These are phyloP conservation scores for Hippopotamus amphibius DNA, from an alignment of 2,113 vertebrate genomes.

Conservation along the genomic window DNA sequence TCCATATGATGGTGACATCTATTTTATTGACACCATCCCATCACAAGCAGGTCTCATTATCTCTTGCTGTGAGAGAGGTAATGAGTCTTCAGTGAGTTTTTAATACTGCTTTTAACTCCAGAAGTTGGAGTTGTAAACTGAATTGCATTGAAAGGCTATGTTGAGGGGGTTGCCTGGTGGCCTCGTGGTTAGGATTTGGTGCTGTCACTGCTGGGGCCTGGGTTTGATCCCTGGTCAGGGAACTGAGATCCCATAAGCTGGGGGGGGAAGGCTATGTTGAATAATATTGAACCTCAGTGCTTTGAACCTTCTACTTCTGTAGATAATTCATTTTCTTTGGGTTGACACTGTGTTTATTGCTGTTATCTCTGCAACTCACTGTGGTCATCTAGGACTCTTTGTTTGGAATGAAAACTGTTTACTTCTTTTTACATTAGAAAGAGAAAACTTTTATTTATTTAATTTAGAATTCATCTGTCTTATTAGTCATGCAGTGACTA, in stretches of 20 bases:
- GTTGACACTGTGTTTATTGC: slow-evolving; percentile 46
- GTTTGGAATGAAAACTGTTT: slow-evolving; percentile 53
- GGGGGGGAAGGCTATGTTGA: not conserved
- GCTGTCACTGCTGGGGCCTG: not conserved
- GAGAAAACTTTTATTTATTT: slow-evolving; percentile 67
- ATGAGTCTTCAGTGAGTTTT: slow-evolving; percentile 1
- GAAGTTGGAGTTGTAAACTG: not conserved
- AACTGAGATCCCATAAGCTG: not conserved
- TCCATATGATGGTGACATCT: not conserved
- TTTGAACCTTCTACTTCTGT: slow-evolving; percentile 8
- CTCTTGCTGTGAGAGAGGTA: not conserved
- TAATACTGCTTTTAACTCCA: slow-evolving; percentile 1
- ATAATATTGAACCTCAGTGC: slow-evolving; percentile 18
- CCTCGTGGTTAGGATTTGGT: not conserved
- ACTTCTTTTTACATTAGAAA: slow-evolving; percentile 61
- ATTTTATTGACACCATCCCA: not conserved
- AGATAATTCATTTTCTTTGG: slow-evolving; percentile 46
- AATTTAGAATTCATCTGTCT: slow-evolving; percentile 58
- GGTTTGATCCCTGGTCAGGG: not conserved
- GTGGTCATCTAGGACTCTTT: slow-evolving; percentile 39
- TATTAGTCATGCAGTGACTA: slow-evolving; percentile 73
- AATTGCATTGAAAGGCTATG: not conserved
- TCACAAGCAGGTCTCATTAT: slow-evolving; percentile 1
- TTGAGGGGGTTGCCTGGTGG: not conserved
- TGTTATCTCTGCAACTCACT: slow-evolving; percentile 1